These are phyloP conservation scores for Enhydra lutris DNA, from an alignment of 2,113 vertebrate genomes.

Conservation along the genomic window DNA sequence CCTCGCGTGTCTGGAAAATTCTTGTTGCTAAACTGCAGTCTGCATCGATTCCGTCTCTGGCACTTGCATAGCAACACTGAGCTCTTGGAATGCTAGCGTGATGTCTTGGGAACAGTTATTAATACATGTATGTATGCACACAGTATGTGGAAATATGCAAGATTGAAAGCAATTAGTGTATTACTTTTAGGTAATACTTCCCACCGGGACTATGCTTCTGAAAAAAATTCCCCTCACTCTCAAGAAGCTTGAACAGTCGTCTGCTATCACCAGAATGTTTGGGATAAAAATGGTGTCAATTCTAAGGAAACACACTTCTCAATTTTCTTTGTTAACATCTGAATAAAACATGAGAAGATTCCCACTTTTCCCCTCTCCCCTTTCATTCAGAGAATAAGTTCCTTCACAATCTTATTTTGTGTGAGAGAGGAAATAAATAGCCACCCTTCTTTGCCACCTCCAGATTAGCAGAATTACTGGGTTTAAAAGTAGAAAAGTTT, in stretches of 20 bases:
- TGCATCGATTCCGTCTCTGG: neutral
- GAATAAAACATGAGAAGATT: constrained; percentile 80
- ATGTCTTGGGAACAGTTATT: constrained; percentile 80
- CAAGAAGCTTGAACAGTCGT: constrained; percentile 76
- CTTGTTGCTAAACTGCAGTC: neutral
- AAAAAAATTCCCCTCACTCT: constrained; percentile 78
- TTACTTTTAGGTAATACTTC: constrained; percentile 82
- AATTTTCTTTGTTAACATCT: constrained; percentile 84
- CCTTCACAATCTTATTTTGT: constrained; percentile 35
- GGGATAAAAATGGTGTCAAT: constrained; percentile 81
- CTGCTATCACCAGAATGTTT: constrained; percentile 82
- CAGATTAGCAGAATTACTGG: constrained; percentile 14
- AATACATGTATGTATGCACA: constrained; percentile 69
- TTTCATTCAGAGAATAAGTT: constrained; percentile 76
- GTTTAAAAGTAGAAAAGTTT: constrained; percentile 25
- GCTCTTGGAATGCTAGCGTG: constrained; percentile 72
- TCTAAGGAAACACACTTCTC: constrained; percentile 83
- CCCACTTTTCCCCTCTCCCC: constrained; percentile 64
- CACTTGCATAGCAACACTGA: constrained; percentile 72
- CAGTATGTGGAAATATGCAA: constrained; percentile 76
- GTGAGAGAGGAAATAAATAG: constrained; percentile 47
- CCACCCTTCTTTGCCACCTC: constrained; percentile 37
- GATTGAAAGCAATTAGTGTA: constrained; percentile 82
- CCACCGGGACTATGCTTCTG: constrained; percentile 78
- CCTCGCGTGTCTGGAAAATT: neutral